A percentile compares a stretch with the other conserved stretches of the same genome.
Evolutionary conservation across 2,888 invertebrate species (phyloP).

Genomic region (Aethes cnicana): DNA sequence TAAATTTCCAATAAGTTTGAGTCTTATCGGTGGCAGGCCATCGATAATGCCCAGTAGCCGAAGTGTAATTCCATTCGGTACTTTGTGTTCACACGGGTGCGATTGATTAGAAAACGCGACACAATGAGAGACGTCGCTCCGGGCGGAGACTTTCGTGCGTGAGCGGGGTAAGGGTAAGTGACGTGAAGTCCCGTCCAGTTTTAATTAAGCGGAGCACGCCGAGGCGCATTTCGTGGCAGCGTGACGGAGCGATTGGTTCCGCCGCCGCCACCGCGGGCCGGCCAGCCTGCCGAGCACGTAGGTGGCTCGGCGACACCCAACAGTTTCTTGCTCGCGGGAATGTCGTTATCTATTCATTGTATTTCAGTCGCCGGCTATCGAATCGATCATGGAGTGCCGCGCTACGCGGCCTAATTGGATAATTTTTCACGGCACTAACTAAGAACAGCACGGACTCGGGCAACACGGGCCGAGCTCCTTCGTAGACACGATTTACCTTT

Average conservation of each 20-base stretch:
- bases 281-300: constrained; percentile 59
- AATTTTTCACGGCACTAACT: constrained; percentile 64
- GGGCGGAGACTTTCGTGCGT: constrained; percentile 51
- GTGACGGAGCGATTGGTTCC: constrained; percentile 76
- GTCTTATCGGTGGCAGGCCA: constrained; percentile 57
- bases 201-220: constrained; percentile 75
- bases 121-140: constrained; percentile 66
- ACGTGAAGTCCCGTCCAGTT: constrained; percentile 73
- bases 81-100: constrained; percentile 55
- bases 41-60: constrained; percentile 65
- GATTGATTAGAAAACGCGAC: constrained; percentile 56
- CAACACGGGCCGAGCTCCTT: constrained; percentile 48
- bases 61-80: constrained; percentile 58
- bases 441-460: constrained; percentile 57
- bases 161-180: constrained; percentile 52
- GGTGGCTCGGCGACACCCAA: constrained; percentile 71
- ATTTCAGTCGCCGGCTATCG: constrained; percentile 64
- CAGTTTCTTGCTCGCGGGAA: constrained; percentile 64
- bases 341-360: constrained; percentile 73
- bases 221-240: constrained; percentile 68
- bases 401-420: constrained; percentile 70
- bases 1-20: constrained; percentile 63
- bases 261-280: constrained; percentile 51
- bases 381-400: constrained; percentile 66
- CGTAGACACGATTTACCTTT: constrained; percentile 51